Conservation (phyloP, 2,797 vertebrate species). For the Pyrocephalus nanus region DNA sequence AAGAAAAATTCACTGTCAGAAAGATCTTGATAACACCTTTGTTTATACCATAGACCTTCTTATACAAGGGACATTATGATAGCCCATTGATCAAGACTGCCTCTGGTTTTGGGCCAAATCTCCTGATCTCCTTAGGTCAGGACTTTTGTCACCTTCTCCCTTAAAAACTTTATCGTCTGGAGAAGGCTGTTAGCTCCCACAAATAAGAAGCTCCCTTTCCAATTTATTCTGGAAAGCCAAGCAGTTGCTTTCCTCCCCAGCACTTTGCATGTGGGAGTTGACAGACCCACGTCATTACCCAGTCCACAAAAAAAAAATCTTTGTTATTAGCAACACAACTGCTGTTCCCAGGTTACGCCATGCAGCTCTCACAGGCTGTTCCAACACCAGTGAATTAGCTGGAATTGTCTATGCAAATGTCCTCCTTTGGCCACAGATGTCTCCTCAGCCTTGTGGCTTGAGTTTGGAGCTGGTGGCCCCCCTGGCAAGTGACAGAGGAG, state of each 20-base stretch:
- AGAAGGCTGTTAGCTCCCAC: background rate
- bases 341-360: background rate
- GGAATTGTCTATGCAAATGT: background rate
- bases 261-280: accelerated
- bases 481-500: background rate
- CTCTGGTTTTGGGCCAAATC: background rate
- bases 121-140: background rate
- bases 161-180: background rate
- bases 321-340: background rate
- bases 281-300: background rate
- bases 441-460: background rate
- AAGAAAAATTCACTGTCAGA: background rate
- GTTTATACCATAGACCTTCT: background rate
- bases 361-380: background rate
- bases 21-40: background rate
- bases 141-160: background rate
- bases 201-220: background rate
- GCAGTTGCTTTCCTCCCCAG: background rate
- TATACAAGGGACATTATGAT: background rate
- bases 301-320: background rate
- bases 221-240: background rate
- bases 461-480: background rate
- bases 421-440: background rate
- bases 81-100: background rate
- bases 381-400: background rate